Evolutionary conservation across 2,888 invertebrate species (phyloP), one percentile per base, ranked within the genome.

Genomic region (Ichneumoninae sp.): DNA sequence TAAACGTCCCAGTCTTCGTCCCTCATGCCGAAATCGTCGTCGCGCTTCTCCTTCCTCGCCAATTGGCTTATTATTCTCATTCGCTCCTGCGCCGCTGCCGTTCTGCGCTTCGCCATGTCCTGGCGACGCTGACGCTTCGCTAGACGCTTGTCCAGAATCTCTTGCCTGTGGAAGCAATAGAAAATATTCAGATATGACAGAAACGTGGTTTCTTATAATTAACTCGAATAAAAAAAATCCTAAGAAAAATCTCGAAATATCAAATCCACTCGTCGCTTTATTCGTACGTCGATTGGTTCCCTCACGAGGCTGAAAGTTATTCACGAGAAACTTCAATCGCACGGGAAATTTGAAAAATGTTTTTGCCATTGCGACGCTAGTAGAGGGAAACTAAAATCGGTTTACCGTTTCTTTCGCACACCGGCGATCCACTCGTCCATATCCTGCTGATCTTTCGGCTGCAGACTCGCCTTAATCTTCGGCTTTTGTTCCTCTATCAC

Each of bases 1-100:
- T 99, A 99, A 1, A 98, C 98, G 94, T 98, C 98, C 98, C 98
- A 99, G 93, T 99, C 98, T 91, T 98, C 98, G 93, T 98, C 98
- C 89, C 98, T 95, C 94, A 97, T 96, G 44, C 98, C 98, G 94
- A 99, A 99, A 93, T 98, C 98, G 91, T 98, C 98, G 85, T 96
- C 96, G 88, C 97, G 95, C 89, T 96, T 96, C 89, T 96, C 96
- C 90, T 96, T 96, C 36, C 96, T 94, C 1, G 98, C 98, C 83
- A 99, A 95, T 90, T 97, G 97, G 69, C 98, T 98, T 87, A 99
- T 98, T 88, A 98, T 97, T 88, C 98, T 95, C 98, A 99, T 99
- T 89, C 98, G 95, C 94, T 98, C 98, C 89, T 98, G 98, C 1
- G 98, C 98, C 0, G 98, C 98, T 60, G 97, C 97, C 57, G 98